These are phyloP conservation scores for Tethea ocularis DNA, from an alignment of 2,888 invertebrate species.

Conservation along the genomic window DNA sequence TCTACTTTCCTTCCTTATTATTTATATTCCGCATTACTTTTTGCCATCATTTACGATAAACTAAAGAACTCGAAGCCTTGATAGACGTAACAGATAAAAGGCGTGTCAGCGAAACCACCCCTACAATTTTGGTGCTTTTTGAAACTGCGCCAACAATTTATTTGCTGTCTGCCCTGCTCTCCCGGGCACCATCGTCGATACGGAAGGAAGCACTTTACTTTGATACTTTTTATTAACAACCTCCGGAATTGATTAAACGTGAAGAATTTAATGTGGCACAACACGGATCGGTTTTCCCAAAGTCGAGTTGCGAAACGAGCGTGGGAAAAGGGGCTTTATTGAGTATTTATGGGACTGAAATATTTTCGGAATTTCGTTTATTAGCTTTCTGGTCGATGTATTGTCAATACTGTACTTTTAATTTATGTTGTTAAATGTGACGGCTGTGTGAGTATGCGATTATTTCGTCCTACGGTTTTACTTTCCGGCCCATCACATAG, in stretches of 20 bases:
- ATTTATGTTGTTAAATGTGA: constrained; percentile 46
- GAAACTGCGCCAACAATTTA: constrained; percentile 78
- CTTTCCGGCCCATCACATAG: background rate
- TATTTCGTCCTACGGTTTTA: too few species aligned
- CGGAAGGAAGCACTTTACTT: constrained; percentile 67
- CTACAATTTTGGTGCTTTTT: constrained; percentile 74
- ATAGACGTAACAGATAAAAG: constrained; percentile 81
- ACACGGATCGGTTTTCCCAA: constrained; percentile 54
- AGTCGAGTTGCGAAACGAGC: constrained; percentile 59
- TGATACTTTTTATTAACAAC: constrained; percentile 63
- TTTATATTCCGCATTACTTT: constrained; percentile 59
- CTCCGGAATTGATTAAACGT: constrained; percentile 73
- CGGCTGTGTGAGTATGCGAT: constrained; percentile 2
- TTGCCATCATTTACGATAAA: constrained; percentile 66
- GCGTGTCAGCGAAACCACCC: constrained; percentile 70
- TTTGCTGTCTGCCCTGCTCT: constrained; percentile 67
- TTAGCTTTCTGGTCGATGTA: constrained; percentile 54
- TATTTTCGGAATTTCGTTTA: constrained; percentile 64
- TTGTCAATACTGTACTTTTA: constrained; percentile 58
- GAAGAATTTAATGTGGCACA: constrained; percentile 75
- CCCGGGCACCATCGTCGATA: constrained; percentile 54
- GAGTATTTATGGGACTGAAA: constrained; percentile 63
- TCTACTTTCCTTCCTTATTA: constrained; percentile 45
- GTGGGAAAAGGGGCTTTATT: constrained; percentile 63
- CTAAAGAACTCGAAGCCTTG: constrained; percentile 57